Evolutionary conservation across 2,113 vertebrate genomes (phyloP), one percentile per base, ranked within the genome.

Genomic region (Lasiurus borealis): DNA sequence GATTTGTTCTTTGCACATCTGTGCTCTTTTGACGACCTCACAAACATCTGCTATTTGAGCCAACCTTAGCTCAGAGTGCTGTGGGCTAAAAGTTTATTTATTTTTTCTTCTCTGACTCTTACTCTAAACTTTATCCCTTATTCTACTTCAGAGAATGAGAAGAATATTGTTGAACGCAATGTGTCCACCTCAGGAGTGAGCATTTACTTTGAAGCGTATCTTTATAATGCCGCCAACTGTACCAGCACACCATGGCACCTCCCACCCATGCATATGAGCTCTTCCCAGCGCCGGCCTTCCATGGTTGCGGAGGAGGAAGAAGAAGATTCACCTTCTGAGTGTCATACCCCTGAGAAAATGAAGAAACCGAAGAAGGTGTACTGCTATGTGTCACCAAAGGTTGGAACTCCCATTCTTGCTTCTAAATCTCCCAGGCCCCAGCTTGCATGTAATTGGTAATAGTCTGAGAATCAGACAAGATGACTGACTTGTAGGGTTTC

Each of bases 301-400:
- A 99, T 98, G 86, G 98, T 98, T 25, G 98, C 99, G 27, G 99
- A 99, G 57, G 99, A 99, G 85, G 99, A 99, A 21, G 98, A 99
- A 54, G 98, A 99, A 69, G 99, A 99, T 98, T 99, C 99, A 83
- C 99, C 99, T 73, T 99, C 99, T 88, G 99, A 99, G 97, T 99
- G 97, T 81, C 98, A 98, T 98, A 97, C 99, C 87, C 98, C 98
- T 18, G 99, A 99, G 98, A 99, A 99, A 97, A 98, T 99, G 97
- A 99, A 99, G 98, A 99, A 99, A 98, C 99, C 99, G 89, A 99
- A 99, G 99, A 99, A 99, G 98, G 99, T 99, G 90, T 99, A 99
- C 97, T 99, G 99, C 97, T 99, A 99, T 88, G 99, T 99, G 97
- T 99, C 99, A 96, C 99, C 99, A 98, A 99, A 99, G 99, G 99